Conservation (phyloP, 92 coral and sea anemone genomes). For the Zoanthus sociatus region DNA sequence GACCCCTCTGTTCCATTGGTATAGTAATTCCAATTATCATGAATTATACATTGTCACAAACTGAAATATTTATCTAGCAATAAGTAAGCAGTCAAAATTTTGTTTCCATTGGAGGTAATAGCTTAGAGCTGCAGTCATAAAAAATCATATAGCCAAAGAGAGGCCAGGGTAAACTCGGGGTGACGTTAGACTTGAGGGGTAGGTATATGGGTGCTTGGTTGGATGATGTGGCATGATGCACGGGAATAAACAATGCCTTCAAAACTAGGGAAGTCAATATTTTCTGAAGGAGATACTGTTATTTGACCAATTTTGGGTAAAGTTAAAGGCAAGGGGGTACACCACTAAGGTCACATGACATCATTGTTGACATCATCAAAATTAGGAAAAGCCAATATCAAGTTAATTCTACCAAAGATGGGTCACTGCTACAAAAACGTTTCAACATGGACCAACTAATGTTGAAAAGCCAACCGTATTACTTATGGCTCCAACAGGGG, state of each 20-base stretch:
- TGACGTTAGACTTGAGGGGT: conserved; percentile 29
- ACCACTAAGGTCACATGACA: conserved; percentile 45
- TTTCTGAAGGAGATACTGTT: conserved; percentile 29
- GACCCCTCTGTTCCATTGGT: conserved; percentile 30
- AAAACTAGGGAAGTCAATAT: conserved; percentile 36
- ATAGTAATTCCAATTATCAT: conserved; percentile 36
- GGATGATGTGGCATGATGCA: conserved; percentile 24
- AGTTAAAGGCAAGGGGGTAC: conserved; percentile 41
- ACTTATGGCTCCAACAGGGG: too few species aligned
- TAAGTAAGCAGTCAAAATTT: conserved; percentile 26
- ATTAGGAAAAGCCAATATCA: conserved; percentile 32
- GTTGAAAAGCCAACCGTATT: too few species aligned
- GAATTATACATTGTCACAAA: conserved; percentile 35
- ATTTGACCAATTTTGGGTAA: conserved; percentile 29
- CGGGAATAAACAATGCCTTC: conserved; percentile 14
- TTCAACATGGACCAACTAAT: too few species aligned
- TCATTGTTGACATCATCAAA: conserved; percentile 36
- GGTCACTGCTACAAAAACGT: not conserved
- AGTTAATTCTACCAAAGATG: conserved; percentile 23
- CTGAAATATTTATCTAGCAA: conserved; percentile 37
- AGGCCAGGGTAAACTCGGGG: conserved; percentile 40
- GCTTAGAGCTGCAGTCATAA: conserved; percentile 44
- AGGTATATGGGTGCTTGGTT: conserved; percentile 10
- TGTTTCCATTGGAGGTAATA: conserved; percentile 45
- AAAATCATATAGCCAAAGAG: conserved; percentile 25